Percentiles rank a stretch among this genome's conserved stretches.
Conservation (phyloP, 2,113 vertebrate genomes). For the Takifugu flavidus region DNA sequence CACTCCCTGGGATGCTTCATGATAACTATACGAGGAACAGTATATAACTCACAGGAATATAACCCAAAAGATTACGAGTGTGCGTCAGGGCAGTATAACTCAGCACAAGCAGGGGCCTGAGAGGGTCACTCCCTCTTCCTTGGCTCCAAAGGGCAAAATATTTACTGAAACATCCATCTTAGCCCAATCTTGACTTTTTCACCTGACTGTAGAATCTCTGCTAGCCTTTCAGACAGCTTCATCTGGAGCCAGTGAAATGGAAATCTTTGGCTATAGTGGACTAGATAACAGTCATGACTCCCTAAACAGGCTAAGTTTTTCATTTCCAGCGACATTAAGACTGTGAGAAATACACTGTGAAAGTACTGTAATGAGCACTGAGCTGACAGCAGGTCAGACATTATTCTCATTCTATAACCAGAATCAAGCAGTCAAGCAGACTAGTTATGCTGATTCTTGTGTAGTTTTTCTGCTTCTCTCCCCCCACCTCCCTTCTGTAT, state of each 20-base stretch:
- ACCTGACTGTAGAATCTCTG: neutral
- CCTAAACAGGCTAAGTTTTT: neutral
- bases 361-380: no score
- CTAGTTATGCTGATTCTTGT: no score
- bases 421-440: neutral
- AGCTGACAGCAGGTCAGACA: no score
- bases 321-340: neutral
- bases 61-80: slow-evolving; percentile 45
- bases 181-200: neutral
- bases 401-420: no score
- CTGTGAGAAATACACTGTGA: neutral
- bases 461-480: no score
- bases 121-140: no score
- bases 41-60: slow-evolving; percentile 23
- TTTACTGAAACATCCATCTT: no score
- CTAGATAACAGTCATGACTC: slow-evolving; percentile 2
- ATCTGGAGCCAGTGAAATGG: neutral
- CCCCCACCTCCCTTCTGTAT: no score
- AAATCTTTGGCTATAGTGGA: neutral
- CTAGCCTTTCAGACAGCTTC: no score
- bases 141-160: no score
- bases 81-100: slow-evolving; percentile 2
- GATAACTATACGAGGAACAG: slow-evolving; percentile 42
- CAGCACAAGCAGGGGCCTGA: no score
- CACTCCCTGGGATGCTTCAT: slow-evolving; percentile 23